Conservation (phyloP, 1,140 invertebrate species). For the Calosoma granatense region DNA sequence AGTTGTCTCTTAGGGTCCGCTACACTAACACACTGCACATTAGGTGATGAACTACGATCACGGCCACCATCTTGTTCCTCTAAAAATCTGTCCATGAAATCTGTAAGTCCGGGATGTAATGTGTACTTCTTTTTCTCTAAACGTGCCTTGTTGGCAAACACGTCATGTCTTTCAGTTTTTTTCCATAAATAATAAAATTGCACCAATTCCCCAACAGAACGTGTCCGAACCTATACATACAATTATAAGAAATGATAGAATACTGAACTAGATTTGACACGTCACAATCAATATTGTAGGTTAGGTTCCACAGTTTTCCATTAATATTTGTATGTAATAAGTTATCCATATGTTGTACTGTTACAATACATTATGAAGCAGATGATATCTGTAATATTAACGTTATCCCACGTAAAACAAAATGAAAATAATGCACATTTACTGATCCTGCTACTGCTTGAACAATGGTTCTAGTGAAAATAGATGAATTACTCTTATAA, state of each 20-base stretch:
- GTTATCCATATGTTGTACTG: too few species aligned
- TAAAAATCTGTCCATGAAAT: constrained; percentile 79
- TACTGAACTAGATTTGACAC: too few species aligned
- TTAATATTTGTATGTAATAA: constrained; percentile 4
- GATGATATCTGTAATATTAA: too few species aligned
- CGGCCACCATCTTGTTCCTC: constrained; percentile 61
- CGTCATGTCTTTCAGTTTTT: constrained; percentile 94
- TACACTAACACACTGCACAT: constrained; percentile 28
- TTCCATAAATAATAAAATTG: constrained; percentile 99
- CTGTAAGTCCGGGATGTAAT: constrained; percentile 72
- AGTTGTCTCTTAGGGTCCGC: too few species aligned
- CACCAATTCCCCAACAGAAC: constrained; percentile 93
- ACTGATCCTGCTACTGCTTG: too few species aligned
- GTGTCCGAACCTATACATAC: constrained; percentile 70
- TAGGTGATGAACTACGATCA: constrained; percentile 36
- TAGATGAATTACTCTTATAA: too few species aligned
- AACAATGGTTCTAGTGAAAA: too few species aligned
- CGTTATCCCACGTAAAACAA: too few species aligned
- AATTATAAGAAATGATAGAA: too few species aligned
- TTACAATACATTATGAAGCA: too few species aligned
- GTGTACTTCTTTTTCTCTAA: constrained; percentile 82
- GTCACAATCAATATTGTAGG: too few species aligned
- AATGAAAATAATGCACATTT: too few species aligned
- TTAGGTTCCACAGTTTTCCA: not conserved
- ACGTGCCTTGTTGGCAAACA: constrained; percentile 73